Evolutionary conservation across 2,888 invertebrate species (phyloP), one percentile per base, ranked within the genome.

Genomic region (Caradrina clavipalpis): DNA sequence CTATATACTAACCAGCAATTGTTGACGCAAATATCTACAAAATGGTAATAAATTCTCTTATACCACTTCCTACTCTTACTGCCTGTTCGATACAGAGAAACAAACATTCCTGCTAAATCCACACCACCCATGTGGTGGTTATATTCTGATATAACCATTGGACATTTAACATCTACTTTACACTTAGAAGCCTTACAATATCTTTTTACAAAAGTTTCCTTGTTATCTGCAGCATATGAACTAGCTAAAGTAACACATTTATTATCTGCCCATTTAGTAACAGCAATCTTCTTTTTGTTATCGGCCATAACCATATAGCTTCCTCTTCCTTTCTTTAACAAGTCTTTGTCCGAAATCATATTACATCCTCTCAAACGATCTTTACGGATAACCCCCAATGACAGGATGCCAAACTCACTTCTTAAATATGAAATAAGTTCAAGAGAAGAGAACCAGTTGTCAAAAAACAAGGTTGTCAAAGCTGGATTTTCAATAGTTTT

Each of bases 371-470:
- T 55, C 58, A 66, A 51, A 56, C 66, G 53, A 56, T 66, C 58
- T 53, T 66, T 57, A 57, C 66, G 42, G 39, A 66, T 58, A 22
- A 56, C 56, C 21, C 58, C 66, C 39, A 66, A 66, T 5, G 53
- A 66, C 51, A 66, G 45, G 56, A 66, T 66, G 21, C 66, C 66
- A 39, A 58, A 51, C 49, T 66, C 53, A 58, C 49, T 58, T 51
- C 64, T 57, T 1, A 58, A 7, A 53, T 58, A 58, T 11, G 55
- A 51, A 2, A 58, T 51, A 39, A 66, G 58, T 51, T 66, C 66
- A 39, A 66, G 49, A 42, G 66, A 66, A 6, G 66, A 57, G 50
- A 66, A 65, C 49, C 56, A 65, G 47, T 65, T 65, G 50, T 65
- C 65, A 58, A 65, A 57, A 61, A 61, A 61, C 45, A 54, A 54